Evolutionary conservation across 1,140 invertebrate species (phyloP), one percentile per base, ranked within the genome.

Genomic region (Diorhabda sublineata): DNA sequence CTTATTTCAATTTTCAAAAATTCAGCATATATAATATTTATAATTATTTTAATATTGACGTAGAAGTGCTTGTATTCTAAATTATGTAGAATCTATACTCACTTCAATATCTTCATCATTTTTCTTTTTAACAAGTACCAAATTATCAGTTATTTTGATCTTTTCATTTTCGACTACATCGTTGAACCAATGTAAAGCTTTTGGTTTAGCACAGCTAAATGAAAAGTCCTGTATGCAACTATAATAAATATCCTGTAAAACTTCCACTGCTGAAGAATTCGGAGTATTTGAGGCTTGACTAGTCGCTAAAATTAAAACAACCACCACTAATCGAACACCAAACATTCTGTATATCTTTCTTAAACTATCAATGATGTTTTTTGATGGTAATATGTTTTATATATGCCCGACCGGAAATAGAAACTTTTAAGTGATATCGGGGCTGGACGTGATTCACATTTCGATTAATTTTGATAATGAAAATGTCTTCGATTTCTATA

Each of bases 191-290:
- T 87, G 82, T 69, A 92, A 78, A 9, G 92, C 85, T 80, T 90
- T 91, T 6, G 91, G 91, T 74, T 91, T 90, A 56, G 90, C 88
- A 81, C 92, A 93, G 64, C 84, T 83, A 61, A 87, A 81, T 58
- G 87, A 88, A 74, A 88, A 86, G 73, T 87, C 84, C 74, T 85
- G 85, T 8, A 90, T 75, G 75, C 89, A 90, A 79, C 84, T 83
- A 52, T 84, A 79, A 76, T 89, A 90, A 76, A 89, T 86, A 72
- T 88, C 87, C 65, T 81, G 81, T 7, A 86, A 81, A 74, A 89
- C 77, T 66, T 86, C 85, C 2, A 85, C 82, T 4, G 88, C 88
- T 42, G 87, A 85, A 61, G 75, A 75, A 9, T 75, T 58, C 9
- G 70, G 61, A 41, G 64, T 61, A 42, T 67, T 67, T 8, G 63